Conservation (phyloP, 2,113 vertebrate genomes). For the Ondatra zibethicus region DNA sequence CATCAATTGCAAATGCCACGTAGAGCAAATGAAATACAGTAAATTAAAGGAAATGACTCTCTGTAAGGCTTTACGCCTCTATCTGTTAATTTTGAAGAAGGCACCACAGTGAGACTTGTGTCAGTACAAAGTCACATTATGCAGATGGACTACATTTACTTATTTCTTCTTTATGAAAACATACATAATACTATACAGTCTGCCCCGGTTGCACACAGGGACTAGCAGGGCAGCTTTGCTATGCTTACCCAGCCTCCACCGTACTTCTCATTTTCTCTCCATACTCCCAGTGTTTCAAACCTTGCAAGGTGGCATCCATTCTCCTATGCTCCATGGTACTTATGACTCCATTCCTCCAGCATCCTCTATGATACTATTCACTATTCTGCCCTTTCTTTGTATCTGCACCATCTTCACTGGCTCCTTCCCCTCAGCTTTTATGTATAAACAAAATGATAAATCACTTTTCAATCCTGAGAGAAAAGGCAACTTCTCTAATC, state of each 20-base stretch:
- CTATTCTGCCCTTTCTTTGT: not conserved
- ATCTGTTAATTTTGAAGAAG: conserved; percentile 80
- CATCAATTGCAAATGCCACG: conserved; percentile 65
- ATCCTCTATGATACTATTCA: not conserved
- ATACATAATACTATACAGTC: conserved; percentile 71
- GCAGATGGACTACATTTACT: conserved; percentile 79
- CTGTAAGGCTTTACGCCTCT: conserved; percentile 71
- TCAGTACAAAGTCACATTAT: conserved; percentile 74
- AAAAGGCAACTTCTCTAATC: not conserved
- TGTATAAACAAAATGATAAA: conserved; percentile 61
- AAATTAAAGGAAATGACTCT: conserved; percentile 79
- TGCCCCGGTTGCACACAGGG: conserved; percentile 64
- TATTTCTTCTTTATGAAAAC: conserved; percentile 80
- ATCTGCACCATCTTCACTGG: not conserved
- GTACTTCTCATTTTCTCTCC: not conserved
- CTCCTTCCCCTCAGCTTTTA: conserved; percentile 40
- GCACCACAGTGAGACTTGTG: conserved; percentile 78
- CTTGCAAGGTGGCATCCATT: not conserved
- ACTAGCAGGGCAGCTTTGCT: conserved; percentile 30
- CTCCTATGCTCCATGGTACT: not conserved
- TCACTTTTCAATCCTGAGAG: conserved; percentile 21
- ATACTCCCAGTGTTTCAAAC: not conserved
- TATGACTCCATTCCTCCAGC: not conserved
- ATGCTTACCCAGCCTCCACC: not conserved
- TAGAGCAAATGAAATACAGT: conserved; percentile 81